Percentiles rank a stretch among this genome's conserved stretches.
Evolutionary conservation across 2,113 vertebrate genomes (phyloP).

Genomic region (Hypocryptadius cinnamomeus): DNA sequence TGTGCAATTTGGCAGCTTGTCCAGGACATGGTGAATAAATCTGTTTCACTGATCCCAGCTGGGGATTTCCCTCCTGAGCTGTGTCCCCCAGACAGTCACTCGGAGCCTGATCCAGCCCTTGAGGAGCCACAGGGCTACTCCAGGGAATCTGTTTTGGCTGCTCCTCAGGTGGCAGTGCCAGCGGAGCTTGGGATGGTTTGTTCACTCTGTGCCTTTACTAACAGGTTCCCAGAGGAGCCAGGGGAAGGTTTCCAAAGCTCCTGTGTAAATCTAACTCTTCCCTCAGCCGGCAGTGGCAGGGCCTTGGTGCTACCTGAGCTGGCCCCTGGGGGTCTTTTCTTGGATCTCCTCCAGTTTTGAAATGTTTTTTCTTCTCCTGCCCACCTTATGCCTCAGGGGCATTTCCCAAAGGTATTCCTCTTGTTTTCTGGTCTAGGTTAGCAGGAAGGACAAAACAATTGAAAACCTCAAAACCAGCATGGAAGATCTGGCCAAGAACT

Average conservation of each 20-base stretch:
- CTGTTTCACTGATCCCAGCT: neutral
- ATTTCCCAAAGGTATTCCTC: neutral
- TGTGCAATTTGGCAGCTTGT: neutral
- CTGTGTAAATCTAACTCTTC: neutral
- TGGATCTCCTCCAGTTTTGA: neutral
- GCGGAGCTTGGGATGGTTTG: neutral
- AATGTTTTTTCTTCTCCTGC: neutral
- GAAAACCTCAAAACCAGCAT: slow-evolving; percentile 66
- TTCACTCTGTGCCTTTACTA: neutral
- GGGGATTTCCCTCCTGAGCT: neutral
- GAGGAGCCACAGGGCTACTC: fast-evolving
- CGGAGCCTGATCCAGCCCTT: neutral
- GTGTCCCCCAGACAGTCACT: neutral
- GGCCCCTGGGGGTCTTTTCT: neutral
- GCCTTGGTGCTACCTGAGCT: neutral
- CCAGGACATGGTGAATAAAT: neutral
- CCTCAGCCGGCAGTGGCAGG: neutral
- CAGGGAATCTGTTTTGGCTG: neutral
- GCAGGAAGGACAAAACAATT: slow-evolving; percentile 65
- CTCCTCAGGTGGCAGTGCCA: neutral
- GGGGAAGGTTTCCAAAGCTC: neutral
- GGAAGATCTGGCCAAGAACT: slow-evolving; percentile 49
- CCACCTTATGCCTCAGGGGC: neutral
- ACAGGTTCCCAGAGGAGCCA: neutral
- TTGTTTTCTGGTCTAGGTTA: slow-evolving; percentile 63